Conservation (phyloP, 2,113 vertebrate species). For the Turnix velox region DNA sequence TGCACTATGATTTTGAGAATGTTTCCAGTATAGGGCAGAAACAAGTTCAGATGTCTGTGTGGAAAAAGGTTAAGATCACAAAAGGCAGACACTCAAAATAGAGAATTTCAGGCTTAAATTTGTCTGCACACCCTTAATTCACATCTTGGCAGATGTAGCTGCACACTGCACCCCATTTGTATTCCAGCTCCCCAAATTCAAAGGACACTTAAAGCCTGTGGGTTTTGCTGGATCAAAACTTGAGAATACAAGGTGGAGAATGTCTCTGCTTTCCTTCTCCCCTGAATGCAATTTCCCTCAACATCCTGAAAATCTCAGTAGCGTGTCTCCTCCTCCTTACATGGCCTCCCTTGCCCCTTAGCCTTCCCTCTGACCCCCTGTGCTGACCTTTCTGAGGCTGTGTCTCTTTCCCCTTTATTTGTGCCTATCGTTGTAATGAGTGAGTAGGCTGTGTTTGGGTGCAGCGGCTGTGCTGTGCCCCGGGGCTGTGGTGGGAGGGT, state of each 20-base stretch:
- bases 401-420: background rate
- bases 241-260: fast-evolving
- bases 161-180: background rate
- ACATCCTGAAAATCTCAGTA: background rate
- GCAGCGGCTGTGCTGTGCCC: background rate
- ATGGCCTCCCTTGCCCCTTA: background rate
- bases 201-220: background rate
- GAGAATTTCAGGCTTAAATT: background rate
- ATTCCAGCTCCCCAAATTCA: background rate
- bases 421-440: background rate
- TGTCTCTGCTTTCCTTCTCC: background rate
- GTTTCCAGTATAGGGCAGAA: background rate
- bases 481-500: fast-evolving
- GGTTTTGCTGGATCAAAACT: background rate
- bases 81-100: background rate
- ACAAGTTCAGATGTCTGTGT: background rate
- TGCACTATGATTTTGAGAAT: background rate
- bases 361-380: background rate
- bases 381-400: background rate
- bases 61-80: background rate
- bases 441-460: background rate
- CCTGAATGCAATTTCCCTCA: background rate
- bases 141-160: background rate
- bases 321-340: background rate
- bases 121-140: background rate